Base-by-base conservation (phyloP, 2,888 invertebrate species). In the Anagyrus pseudococci region DNA sequence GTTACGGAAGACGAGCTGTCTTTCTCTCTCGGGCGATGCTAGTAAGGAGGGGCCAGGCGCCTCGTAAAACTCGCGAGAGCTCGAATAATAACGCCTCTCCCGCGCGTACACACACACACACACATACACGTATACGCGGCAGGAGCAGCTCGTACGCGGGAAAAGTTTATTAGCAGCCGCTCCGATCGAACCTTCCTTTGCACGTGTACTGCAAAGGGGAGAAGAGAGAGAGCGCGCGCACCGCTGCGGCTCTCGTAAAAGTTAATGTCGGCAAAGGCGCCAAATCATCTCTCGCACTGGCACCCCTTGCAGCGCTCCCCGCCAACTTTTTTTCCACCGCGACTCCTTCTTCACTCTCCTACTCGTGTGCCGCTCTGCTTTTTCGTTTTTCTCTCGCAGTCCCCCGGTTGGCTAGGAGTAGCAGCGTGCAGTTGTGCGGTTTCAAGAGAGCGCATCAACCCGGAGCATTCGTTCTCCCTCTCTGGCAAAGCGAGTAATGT, bases 1-100 rank as follows among this genome's bases (percentile, higher is more conserved):
- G n/a, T n/a, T n/a, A n/a, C n/a, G n/a, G n/a, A n/a, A n/a, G n/a
- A n/a, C n/a, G n/a, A n/a, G n/a, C n/a, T n/a, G n/a, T n/a, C n/a
- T n/a, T n/a, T n/a, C n/a, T n/a, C n/a, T n/a, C n/a, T n/a, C n/a
- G n/a, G n/a, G n/a, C n/a, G n/a, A n/a, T n/a, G n/a, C n/a, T n/a
- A n/a, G n/a, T n/a, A n/a, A n/a, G n/a, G n/a, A n/a, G n/a, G n/a
- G n/a, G n/a, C n/a, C n/a, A n/a, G n/a, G n/a, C n/a, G n/a, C n/a
- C n/a, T n/a, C n/a, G n/a, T n/a, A n/a, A n/a, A n/a, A n/a, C n/a
- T n/a, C n/a, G n/a, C n/a, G n/a, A n/a, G 46, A 56, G 56, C 56
- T 41, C 55, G 64, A 59, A 64, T 59, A 56, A 59, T 64, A 64
- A 59, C 64, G 10, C 54, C 50, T 64, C 59, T 56, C 56, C 59